A percentile compares a stretch with the other conserved stretches of the same genome.
Conservation (phyloP, 1,140 invertebrate species). For the Drosophila kepulauana region DNA sequence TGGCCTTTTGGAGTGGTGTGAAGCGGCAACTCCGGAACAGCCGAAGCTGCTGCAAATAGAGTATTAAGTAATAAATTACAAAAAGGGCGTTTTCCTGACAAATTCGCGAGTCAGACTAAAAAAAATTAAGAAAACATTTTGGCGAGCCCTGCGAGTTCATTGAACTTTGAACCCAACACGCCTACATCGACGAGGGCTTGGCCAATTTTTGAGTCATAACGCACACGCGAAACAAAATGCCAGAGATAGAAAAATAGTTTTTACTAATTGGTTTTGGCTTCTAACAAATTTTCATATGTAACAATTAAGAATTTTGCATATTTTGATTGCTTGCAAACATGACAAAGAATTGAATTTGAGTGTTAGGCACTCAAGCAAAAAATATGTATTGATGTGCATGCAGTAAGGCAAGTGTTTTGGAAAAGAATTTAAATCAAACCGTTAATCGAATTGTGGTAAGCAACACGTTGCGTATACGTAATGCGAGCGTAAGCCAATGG, state of each 20-base stretch:
- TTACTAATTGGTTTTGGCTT: neutral
- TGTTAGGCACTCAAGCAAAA: neutral
- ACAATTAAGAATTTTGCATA: too few relatives aligned
- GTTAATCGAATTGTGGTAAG: conserved; percentile 64
- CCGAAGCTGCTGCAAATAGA: conserved; percentile 55
- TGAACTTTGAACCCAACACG: conserved; percentile 55
- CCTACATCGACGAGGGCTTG: conserved; percentile 17
- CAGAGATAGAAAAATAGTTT: neutral
- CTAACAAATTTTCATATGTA: neutral
- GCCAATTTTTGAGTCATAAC: conserved; percentile 24
- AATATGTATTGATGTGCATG: neutral
- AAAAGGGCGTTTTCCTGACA: conserved; percentile 61
- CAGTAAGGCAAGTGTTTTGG: neutral
- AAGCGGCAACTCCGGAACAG: neutral
- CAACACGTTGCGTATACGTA: conserved; percentile 47
- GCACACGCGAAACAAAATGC: conserved; percentile 4
- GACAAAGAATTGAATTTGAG: neutral
- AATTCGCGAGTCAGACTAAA: conserved; percentile 41
- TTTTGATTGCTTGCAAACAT: neutral
- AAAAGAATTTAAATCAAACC: conserved; percentile 31
- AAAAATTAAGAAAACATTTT: conserved; percentile 17
- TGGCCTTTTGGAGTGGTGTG: conserved; percentile 1
- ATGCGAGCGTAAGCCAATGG: conserved; percentile 3
- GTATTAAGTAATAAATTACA: conserved; percentile 75
- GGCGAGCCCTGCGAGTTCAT: conserved; percentile 33